A percentile compares a stretch with the other conserved stretches of the same genome.
Evolutionary conservation across 2,888 invertebrate genomes (phyloP).

Genomic region (Crematogaster levior): DNA sequence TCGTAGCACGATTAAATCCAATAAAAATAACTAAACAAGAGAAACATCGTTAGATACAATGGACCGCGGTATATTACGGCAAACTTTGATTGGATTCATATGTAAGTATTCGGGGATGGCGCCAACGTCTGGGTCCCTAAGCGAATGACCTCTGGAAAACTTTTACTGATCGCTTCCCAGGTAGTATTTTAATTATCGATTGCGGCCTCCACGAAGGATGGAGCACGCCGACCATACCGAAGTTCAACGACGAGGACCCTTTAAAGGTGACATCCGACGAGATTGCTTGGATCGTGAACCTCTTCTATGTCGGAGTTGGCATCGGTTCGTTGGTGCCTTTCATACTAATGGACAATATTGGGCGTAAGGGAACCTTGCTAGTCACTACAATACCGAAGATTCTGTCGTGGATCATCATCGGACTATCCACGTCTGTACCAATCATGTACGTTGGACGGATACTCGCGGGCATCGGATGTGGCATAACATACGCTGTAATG

Average conservation of each 20-base stretch:
- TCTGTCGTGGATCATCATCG: constrained; percentile 81
- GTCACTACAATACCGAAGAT: constrained; percentile 82
- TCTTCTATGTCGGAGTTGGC: constrained; percentile 82
- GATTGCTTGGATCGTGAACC: constrained; percentile 79
- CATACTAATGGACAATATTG: constrained; percentile 82
- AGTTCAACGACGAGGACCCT: constrained; percentile 79
- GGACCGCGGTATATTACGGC: constrained; percentile 80
- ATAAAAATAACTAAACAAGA: constrained; percentile 21
- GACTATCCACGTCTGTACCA: constrained; percentile 72
- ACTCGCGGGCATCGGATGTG: constrained; percentile 82
- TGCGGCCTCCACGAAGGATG: constrained; percentile 84
- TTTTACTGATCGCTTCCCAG: constrained; percentile 66
- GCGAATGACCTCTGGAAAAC: background rate
- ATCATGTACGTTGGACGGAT: constrained; percentile 79
- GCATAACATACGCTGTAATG: constrained; percentile 82
- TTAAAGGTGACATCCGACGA: constrained; percentile 72
- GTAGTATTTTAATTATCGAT: constrained; percentile 83
- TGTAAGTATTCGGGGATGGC: constrained; percentile 79
- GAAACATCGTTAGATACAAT: constrained; percentile 55
- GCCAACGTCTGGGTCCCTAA: background rate
- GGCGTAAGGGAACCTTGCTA: constrained; percentile 82
- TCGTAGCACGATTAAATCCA: background rate
- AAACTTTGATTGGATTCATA: constrained; percentile 80
- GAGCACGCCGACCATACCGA: constrained; percentile 82
- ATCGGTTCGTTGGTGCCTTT: constrained; percentile 81